Conservation (phyloP, 2,888 invertebrate genomes). For the Thymelicus sylvestris region DNA sequence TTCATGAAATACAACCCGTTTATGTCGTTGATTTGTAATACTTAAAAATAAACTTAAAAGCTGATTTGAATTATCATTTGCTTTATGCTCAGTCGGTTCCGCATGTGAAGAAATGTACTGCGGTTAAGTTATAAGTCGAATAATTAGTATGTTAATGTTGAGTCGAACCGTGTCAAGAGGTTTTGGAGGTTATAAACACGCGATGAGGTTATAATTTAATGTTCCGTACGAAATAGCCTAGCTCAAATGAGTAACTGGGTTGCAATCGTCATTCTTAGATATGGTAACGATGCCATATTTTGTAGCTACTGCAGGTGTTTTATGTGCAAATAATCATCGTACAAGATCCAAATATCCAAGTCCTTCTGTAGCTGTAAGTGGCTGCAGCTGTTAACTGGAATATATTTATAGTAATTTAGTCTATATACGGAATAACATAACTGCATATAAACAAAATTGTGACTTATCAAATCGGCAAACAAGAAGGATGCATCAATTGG, state of each 20-base stretch:
- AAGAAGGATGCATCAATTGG: no score
- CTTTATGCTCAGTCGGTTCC: constrained; percentile 12
- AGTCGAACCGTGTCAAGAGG: constrained; percentile 28
- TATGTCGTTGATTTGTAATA: neutral
- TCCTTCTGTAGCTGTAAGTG: no score
- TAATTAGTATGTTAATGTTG: constrained; percentile 24
- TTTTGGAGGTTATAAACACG: constrained; percentile 20
- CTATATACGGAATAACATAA: no score
- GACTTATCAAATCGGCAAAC: no score
- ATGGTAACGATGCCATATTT: no score
- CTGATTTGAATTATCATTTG: constrained; percentile 9
- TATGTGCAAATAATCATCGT: no score
- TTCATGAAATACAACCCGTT: neutral
- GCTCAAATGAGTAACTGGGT: neutral
- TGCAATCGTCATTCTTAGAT: neutral
- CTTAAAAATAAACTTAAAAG: constrained; percentile 1
- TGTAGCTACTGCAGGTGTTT: no score
- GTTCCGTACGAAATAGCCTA: neutral
- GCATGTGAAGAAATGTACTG: constrained; percentile 13
- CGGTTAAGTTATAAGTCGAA: constrained; percentile 17
- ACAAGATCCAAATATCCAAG: no score
- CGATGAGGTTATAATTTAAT: constrained; percentile 14
- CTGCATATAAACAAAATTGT: no score
- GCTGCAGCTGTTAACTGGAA: no score
- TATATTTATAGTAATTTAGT: no score